phyloP scores from a whole-genome alignment of 64 coral and sea anemone genomes.

The Stylophora pistillata region DNA sequence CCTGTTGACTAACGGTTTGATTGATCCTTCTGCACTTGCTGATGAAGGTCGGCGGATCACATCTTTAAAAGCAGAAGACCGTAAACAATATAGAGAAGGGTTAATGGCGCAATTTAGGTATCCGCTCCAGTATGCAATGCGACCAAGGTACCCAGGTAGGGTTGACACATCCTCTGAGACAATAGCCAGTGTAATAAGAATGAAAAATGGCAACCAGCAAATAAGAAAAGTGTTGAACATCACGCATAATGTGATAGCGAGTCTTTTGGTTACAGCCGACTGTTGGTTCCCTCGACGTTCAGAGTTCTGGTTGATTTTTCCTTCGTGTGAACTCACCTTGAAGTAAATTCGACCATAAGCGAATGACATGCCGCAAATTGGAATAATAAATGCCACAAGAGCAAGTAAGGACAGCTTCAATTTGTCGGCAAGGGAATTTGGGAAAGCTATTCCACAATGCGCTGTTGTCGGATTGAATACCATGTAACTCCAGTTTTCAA shows the following conservation, averaged over 20 bases:
- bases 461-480: constrained; percentile 78
- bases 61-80: constrained; percentile 72
- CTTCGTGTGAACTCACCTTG: constrained; percentile 59
- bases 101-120: constrained; percentile 87
- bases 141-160: constrained; percentile 50
- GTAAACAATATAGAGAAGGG: constrained; percentile 73
- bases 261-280: constrained; percentile 56
- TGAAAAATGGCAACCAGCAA: constrained; percentile 87
- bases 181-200: constrained; percentile 68
- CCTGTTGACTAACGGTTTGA: background rate
- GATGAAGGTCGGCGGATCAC: constrained; percentile 44
- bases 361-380: constrained; percentile 63
- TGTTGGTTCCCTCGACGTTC: background rate
- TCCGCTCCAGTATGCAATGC: constrained; percentile 83
- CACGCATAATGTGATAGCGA: constrained; percentile 71
- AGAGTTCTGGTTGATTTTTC: constrained; percentile 15
- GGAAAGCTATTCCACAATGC: constrained; percentile 88
- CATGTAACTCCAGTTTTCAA: constrained; percentile 70
- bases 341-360: constrained; percentile 71
- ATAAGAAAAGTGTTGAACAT: constrained; percentile 86
- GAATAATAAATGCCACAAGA: constrained; percentile 59
- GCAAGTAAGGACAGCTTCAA: constrained; percentile 61
- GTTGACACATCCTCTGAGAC: constrained; percentile 17
- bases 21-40: constrained; percentile 1
- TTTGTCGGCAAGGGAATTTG: constrained; percentile 48